Evolutionary conservation across 2,888 invertebrate genomes (phyloP).

Genomic region (Serripes groenlandicus): DNA sequence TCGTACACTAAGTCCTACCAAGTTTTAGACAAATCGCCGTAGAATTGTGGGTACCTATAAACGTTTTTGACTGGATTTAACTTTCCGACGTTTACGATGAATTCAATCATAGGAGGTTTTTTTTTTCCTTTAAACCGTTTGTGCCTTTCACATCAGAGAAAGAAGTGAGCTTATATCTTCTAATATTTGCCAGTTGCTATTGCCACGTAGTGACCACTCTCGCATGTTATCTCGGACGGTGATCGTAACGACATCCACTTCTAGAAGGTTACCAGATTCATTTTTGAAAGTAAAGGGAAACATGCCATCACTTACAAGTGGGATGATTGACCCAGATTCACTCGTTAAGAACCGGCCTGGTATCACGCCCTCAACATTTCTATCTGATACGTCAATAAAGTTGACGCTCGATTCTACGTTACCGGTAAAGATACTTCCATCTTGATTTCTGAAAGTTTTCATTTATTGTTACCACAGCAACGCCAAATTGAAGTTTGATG

Average conservation of each 20-base stretch:
- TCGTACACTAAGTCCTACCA: too few species aligned
- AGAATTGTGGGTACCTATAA: too few species aligned
- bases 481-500: not conserved
- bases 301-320: conserved; percentile 34
- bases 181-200: too few species aligned
- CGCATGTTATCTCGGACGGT: conserved; percentile 13
- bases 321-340: not conserved
- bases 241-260: not conserved
- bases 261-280: not conserved
- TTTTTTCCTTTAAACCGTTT: too few species aligned
- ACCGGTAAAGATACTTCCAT: conserved; percentile 21
- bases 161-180: too few species aligned
- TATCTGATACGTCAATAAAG: conserved; percentile 2
- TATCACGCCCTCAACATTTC: conserved; percentile 1
- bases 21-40: too few species aligned
- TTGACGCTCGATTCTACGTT: conserved; percentile 27
- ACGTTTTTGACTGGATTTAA: too few species aligned
- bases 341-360: conserved; percentile 38
- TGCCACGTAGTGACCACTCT: too few species aligned
- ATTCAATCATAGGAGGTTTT: too few species aligned
- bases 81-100: too few species aligned
- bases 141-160: too few species aligned
- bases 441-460: conserved; percentile 3
- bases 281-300: conserved; percentile 19
- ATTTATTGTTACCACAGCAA: conserved; percentile 23